phyloP scores from a whole-genome alignment of 2,888 invertebrate genomes.

The Netelia melanura region DNA sequence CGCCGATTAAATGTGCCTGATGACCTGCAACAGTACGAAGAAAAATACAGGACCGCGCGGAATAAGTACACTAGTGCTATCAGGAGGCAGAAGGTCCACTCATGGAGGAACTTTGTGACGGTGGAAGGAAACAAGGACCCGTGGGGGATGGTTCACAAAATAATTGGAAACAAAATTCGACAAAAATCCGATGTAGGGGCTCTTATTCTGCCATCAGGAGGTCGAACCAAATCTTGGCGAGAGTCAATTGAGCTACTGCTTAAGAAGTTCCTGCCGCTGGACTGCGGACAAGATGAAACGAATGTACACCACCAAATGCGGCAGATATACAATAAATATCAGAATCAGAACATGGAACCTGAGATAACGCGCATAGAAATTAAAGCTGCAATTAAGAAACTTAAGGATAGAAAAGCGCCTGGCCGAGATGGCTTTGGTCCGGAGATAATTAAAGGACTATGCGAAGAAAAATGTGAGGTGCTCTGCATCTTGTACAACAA shows the following conservation, averaged over 20 bases:
- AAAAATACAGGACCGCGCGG: background rate
- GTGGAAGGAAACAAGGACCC: constrained; percentile 30
- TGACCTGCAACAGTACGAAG: no score
- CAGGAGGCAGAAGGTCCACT: constrained; percentile 3
- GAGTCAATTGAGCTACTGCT: background rate
- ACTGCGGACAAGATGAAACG: no score
- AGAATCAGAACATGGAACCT: no score
- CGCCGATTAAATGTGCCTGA: no score
- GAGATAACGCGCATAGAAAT: background rate
- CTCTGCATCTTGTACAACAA: constrained; percentile 28
- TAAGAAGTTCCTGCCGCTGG: no score
- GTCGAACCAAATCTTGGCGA: background rate
- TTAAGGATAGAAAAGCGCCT: constrained; percentile 29
- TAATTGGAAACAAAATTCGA: background rate
- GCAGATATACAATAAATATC: no score
- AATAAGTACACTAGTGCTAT: constrained; percentile 19
- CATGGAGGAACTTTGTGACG: constrained; percentile 33
- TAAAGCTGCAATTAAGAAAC: constrained; percentile 9
- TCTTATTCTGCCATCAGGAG: background rate
- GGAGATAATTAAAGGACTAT: constrained; percentile 24
- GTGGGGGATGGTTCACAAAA: constrained; percentile 44
- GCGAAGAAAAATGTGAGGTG: constrained; percentile 16
- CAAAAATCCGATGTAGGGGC: background rate
- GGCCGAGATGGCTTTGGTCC: constrained; percentile 24
- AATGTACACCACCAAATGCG: no score